phyloP scores from a whole-genome alignment of 2,797 vertebrate genomes.

The Carcharodon carcharias region DNA sequence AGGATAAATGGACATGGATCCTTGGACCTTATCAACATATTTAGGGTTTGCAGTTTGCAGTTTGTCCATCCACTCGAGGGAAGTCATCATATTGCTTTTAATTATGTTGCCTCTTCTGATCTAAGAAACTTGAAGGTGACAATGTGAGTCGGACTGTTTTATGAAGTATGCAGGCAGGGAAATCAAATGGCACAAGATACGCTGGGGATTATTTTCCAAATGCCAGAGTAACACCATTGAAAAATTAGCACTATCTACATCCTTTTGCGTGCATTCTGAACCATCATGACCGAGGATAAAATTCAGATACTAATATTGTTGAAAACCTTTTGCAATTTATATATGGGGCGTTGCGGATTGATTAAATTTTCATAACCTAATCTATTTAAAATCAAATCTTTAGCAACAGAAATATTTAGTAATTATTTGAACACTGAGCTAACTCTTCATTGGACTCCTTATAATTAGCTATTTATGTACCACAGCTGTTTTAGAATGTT shows the following conservation, averaged over 20 bases:
- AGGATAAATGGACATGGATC: neutral
- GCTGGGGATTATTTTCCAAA: neutral
- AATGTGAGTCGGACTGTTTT: neutral
- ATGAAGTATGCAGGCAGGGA: neutral
- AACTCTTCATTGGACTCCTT: neutral
- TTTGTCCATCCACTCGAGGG: neutral
- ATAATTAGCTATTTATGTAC: neutral
- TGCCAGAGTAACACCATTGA: neutral
- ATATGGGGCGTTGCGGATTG: neutral
- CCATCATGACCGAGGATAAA: conserved; percentile 1
- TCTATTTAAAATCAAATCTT: conserved; percentile 9
- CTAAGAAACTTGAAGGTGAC: neutral
- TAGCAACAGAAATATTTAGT: neutral
- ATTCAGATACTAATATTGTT: conserved; percentile 16
- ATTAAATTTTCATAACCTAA: neutral
- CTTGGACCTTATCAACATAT: neutral
- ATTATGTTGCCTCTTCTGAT: neutral
- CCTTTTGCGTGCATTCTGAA: neutral
- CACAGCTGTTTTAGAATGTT: conserved; percentile 2
- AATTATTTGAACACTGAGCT: neutral
- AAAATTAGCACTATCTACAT: neutral
- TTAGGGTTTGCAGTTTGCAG: neutral
- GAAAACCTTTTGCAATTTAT: neutral
- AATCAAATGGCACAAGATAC: neutral
- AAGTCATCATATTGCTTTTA: neutral